These are phyloP conservation scores for Stegana nigrithorax DNA, from an alignment of 2,888 invertebrate species.

Conservation along the genomic window DNA sequence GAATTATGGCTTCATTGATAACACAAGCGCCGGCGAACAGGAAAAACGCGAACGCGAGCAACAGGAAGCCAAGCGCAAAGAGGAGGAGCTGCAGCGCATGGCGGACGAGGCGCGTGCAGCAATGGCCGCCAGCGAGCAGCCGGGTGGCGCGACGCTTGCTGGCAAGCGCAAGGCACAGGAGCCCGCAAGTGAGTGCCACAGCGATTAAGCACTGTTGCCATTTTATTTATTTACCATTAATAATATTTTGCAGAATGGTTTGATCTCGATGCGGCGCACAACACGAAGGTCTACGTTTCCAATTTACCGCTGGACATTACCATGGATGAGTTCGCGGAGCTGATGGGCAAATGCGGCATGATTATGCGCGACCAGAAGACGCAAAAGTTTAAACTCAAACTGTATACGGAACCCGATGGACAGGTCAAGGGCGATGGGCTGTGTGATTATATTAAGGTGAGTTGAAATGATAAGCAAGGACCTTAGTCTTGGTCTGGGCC, in stretches of 20 bases:
- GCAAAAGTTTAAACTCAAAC: slow-evolving; percentile 87
- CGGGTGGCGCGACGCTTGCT: slow-evolving; percentile 22
- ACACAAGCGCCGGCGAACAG: slow-evolving; percentile 61
- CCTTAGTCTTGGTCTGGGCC: no score
- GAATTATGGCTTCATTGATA: slow-evolving; percentile 88
- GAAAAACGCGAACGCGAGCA: slow-evolving; percentile 47
- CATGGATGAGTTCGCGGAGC: slow-evolving; percentile 87
- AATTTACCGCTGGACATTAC: slow-evolving; percentile 90
- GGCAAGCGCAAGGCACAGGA: slow-evolving; percentile 71
- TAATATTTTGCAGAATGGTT: slow-evolving; percentile 81
- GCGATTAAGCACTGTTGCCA: background rate
- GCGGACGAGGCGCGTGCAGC: slow-evolving; percentile 55
- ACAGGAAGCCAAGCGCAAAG: slow-evolving; percentile 47
- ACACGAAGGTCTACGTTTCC: slow-evolving; percentile 96
- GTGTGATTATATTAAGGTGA: slow-evolving; percentile 94
- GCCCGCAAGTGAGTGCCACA: slow-evolving; percentile 66
- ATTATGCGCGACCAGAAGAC: slow-evolving; percentile 87
- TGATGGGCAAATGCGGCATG: slow-evolving; percentile 97
- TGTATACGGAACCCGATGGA: slow-evolving; percentile 85
- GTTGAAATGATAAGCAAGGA: no score
- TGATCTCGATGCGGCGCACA: slow-evolving; percentile 86
- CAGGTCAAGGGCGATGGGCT: slow-evolving; percentile 95
- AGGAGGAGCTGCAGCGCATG: slow-evolving; percentile 52
- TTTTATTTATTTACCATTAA: slow-evolving; percentile 22
- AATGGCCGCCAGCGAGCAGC: slow-evolving; percentile 36